Percentiles rank a stretch among this genome's conserved stretches.
Conservation (phyloP, 2,113 vertebrate genomes). For the Pangasianodon gigas region DNA sequence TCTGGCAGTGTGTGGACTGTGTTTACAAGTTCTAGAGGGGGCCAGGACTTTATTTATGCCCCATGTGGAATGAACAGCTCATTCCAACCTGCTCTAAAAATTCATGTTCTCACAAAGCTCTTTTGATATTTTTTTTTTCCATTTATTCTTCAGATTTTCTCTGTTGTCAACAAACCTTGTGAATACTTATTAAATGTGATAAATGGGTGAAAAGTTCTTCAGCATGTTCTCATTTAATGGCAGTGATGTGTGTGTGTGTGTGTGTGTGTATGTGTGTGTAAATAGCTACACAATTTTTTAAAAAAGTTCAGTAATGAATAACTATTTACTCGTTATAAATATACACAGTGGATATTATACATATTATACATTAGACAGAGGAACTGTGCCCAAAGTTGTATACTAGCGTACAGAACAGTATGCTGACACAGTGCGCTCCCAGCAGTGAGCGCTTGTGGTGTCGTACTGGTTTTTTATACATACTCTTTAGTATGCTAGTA, state of each 20-base stretch:
- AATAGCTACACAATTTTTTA: not conserved
- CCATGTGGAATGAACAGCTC: slow-evolving; percentile 25
- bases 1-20: slow-evolving; percentile 15
- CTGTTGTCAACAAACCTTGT: slow-evolving; percentile 42
- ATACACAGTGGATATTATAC: not conserved
- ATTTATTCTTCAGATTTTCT: slow-evolving; percentile 21
- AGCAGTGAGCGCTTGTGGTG: too few relatives aligned
- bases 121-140: not conserved
- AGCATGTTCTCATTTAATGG: not conserved
- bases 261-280: not conserved
- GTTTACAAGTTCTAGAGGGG: slow-evolving; percentile 22
- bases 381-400: not conserved
- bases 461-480: not conserved
- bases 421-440: not conserved
- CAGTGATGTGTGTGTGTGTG: slow-evolving; percentile 1
- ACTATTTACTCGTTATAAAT: not conserved
- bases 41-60: slow-evolving; percentile 18
- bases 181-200: slow-evolving; percentile 37
- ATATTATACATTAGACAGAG: not conserved
- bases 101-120: slow-evolving; percentile 14
- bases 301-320: not conserved
- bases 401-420: not conserved
- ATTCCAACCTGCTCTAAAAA: slow-evolving; percentile 32
- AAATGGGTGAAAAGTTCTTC: not conserved
- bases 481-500: not conserved